A percentile compares a stretch with the other conserved stretches of the same genome.
phyloP scores from a whole-genome alignment of 2,113 vertebrate genomes.

The Etia nguti region DNA sequence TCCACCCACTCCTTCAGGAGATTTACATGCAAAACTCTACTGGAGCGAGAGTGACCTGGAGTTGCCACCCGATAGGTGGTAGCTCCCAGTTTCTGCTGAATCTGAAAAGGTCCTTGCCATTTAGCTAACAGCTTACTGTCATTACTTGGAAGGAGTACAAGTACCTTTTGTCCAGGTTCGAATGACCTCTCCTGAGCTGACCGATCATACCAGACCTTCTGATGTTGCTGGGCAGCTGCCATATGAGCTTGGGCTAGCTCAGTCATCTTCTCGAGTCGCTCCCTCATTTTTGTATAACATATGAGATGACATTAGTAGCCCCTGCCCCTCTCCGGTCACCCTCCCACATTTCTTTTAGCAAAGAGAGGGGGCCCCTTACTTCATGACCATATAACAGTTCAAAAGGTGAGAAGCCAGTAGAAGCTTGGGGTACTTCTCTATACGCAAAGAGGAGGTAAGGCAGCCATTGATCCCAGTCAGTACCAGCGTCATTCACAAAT shows the following conservation, averaged over 20 bases:
- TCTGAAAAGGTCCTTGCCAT: background rate
- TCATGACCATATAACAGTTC: background rate
- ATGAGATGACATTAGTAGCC: background rate
- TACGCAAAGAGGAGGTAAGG: background rate
- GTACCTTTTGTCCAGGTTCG: background rate
- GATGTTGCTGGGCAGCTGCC: background rate
- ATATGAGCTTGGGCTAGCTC: background rate
- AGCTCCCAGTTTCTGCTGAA: background rate
- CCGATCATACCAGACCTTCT: background rate
- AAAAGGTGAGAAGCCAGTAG: background rate
- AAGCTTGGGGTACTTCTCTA: background rate
- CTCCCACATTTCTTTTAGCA: background rate
- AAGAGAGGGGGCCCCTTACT: background rate
- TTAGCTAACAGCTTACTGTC: background rate
- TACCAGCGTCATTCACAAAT: background rate
- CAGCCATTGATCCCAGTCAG: background rate
- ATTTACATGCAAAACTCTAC: background rate
- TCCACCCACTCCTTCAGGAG: background rate
- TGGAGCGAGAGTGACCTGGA: background rate
- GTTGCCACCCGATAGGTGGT: background rate
- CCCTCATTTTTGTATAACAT: background rate
- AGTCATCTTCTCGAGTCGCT: background rate
- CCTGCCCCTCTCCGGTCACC: fast-evolving
- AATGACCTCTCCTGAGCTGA: background rate
- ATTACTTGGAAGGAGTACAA: background rate